Base-by-base conservation (phyloP, 2,888 invertebrate species). In the Cataglyphis rosenhaueri region DNA sequence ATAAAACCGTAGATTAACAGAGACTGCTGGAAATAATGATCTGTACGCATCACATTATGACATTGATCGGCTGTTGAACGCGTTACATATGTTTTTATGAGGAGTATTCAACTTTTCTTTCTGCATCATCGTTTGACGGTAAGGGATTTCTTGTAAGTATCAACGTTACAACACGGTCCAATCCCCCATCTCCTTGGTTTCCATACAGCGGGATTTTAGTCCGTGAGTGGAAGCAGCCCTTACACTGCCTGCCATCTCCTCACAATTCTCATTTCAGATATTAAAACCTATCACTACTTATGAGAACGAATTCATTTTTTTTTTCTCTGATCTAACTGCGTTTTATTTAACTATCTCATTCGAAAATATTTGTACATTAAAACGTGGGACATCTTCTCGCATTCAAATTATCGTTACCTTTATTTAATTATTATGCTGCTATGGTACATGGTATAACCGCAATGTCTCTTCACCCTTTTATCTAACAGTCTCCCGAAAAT, bases 291-390 rank as follows among this genome's bases (percentile, higher is more conserved):
- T 90, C 82, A 84, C 87, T 91, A 90, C 89, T 90, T 85, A 88
- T 82, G 91, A 90, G 89, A 91, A 90, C 90, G 91, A 91, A 91
- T 91, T 79, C 83, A 83, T 87, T 90, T 88, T 88, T 88, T 87
- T 87, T 90, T 88, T 88, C 88, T 92, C 88, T 90, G 91, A 91
- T 91, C 91, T 90, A 92, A 91, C 92, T 92, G 92, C 87, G 91
- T 90, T 93, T 92, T 91, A 92, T 92, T 93, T 90, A 92, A 92
- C 92, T 92, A 92, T 89, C 90, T 92, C 92, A 88, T 90, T 93
- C 91, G 93, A 93, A 93, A 93, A 93, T 93, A 93, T 93, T 92
- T 93, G 93, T 93, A 93, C 93, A 93, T 93, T 92, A 91, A 93
- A 93, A 92, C 91, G 91, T 92, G 92, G 93, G 93, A 92, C 91